phyloP scores from a whole-genome alignment of 2,888 invertebrate species.

The Liopterus haemorrhoidalis region DNA sequence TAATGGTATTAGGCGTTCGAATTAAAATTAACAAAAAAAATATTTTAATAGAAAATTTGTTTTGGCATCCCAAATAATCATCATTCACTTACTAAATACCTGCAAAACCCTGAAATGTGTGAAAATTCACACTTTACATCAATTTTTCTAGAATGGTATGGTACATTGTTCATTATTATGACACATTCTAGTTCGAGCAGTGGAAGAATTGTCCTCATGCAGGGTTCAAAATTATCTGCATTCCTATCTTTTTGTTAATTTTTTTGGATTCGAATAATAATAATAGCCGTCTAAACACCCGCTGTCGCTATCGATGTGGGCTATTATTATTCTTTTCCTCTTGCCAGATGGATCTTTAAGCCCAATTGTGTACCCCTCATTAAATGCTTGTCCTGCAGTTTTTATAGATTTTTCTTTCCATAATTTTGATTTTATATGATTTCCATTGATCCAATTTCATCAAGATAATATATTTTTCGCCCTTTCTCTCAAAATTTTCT shows the following conservation, averaged over 20 bases:
- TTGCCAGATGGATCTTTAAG: constrained; percentile 12
- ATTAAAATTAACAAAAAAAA: no score
- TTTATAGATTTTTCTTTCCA: constrained; percentile 3
- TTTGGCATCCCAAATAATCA: no score
- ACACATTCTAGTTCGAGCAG: constrained; percentile 14
- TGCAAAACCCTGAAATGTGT: no score
- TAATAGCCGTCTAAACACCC: constrained; percentile 24
- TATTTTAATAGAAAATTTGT: no score
- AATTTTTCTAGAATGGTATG: constrained; percentile 19
- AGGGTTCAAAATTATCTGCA: constrained; percentile 21
- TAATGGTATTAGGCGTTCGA: no score
- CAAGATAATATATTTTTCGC: constrained; percentile 17
- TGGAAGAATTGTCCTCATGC: constrained; percentile 18
- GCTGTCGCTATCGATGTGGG: constrained; percentile 20
- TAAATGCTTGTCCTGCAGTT: constrained; percentile 14
- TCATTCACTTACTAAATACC: no score
- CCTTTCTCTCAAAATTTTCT: constrained; percentile 13
- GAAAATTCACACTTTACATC: no score
- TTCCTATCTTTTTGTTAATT: constrained; percentile 27
- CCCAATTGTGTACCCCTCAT: constrained; percentile 21
- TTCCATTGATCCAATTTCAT: constrained; percentile 18
- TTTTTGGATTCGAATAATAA: constrained; percentile 25
- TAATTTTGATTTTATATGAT: constrained; percentile 7
- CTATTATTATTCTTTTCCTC: constrained; percentile 17
- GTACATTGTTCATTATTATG: constrained; percentile 24